Evolutionary conservation across 2,113 vertebrate species (phyloP).

Genomic region (Polyodon spathula): DNA sequence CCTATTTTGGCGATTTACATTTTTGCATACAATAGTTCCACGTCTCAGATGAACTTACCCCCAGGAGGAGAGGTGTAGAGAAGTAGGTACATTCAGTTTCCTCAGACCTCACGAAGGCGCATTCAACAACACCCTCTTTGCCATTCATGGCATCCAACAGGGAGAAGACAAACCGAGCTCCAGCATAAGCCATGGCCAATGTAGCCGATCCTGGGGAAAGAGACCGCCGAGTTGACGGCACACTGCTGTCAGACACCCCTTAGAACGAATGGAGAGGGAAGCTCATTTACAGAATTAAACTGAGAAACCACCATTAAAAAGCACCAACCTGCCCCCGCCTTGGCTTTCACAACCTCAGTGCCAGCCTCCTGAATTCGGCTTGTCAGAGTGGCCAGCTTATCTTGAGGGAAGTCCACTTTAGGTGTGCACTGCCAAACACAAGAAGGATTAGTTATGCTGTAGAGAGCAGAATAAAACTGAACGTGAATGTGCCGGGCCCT

Average conservation of each 20-base stretch:
- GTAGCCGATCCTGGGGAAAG: slow-evolving; percentile 78
- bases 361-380: slow-evolving; percentile 91
- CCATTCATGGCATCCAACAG: slow-evolving; percentile 88
- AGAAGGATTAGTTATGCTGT: no score
- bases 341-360: slow-evolving; percentile 94
- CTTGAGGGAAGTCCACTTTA: slow-evolving; percentile 86
- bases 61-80: slow-evolving; percentile 87
- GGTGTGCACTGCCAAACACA: slow-evolving; percentile 66
- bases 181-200: slow-evolving; percentile 93
- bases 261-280: not conserved
- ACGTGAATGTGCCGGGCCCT: no score
- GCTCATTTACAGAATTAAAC: not conserved
- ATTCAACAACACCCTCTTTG: slow-evolving; percentile 88
- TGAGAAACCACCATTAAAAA: no score
- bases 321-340: slow-evolving; percentile 76
- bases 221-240: not conserved
- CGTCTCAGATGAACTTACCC: slow-evolving; percentile 47
- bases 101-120: slow-evolving; percentile 77
- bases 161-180: slow-evolving; percentile 89
- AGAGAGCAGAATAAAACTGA: no score
- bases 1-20: no score
- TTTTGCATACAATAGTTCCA: no score
- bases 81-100: slow-evolving; percentile 89
- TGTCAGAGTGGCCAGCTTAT: slow-evolving; percentile 68
- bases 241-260: no score